Evolutionary conservation across 2,888 invertebrate species (phyloP), one percentile per base, ranked within the genome.

Genomic region (Oligia fasciuncula): DNA sequence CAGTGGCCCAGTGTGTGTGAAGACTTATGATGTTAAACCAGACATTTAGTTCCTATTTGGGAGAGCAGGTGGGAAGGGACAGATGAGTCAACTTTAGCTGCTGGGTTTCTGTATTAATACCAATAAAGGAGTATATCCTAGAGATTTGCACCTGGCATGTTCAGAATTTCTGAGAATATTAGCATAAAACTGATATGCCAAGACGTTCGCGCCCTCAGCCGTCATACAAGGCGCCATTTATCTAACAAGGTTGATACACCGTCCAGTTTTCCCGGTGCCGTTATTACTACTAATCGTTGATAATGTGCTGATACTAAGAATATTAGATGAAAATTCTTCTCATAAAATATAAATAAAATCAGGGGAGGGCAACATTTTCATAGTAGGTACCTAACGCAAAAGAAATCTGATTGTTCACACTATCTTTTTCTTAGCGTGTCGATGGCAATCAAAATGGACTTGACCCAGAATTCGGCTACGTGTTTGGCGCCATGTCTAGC

Each of bases 281-380:
- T 91, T 92, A 92, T 90, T 90, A 90, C 85, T 85, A 86, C 87
- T 91, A 91, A 91, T 91, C 89, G 87, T 87, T 90, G 87, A 88
- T 91, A 91, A 87, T 88, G 76, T 88, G 74, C 76, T 81, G 76
- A 85, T 84, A 78, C 85, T 70, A 40, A 79, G 79, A 84, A 83
- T 81, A 76, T 77, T 79, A 65, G 49, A 79, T 71, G 43, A 72
- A 76, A 69, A 77, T 60, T 67, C 76, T 66, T 77, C 11, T 14
- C 29, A 43, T 19, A 76, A 49, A n/a, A 69, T 54, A 77, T 57
- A 72, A 65, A 74, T 71, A 67, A 49, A 8, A 60, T 6, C 43
- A 63, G 57, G 40, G 35, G 23, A 46, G 9, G 14, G 46, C 6
- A 62, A 71, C n/a, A 29, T 69, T 40, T 81, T 65, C 54, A 70